Evolutionary conservation across 2,797 vertebrate genomes (phyloP), one percentile per base, ranked within the genome.

Genomic region (Amblyraja radiata): DNA sequence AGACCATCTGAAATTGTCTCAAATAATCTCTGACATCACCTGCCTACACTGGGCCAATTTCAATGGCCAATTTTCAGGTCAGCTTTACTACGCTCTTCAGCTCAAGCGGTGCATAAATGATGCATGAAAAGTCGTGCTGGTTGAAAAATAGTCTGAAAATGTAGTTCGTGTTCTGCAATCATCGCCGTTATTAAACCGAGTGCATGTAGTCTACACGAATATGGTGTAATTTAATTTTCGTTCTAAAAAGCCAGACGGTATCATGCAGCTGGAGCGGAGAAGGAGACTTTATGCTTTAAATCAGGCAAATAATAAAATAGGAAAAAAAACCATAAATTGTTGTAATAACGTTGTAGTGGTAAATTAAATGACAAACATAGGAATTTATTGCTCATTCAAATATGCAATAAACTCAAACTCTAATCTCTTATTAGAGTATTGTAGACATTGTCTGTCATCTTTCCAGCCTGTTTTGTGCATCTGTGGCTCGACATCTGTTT

Each of bases 331-430:
- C 13, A 68, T 36, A 2, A 88, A 36, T 68, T 32, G 32, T 36
- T 16, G 13, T 86, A 88, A 88, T 88, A 32, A 68, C 18, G 18
- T 68, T 88, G n/a, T 28, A 36, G 6, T 68, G 84, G 63, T 23
- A 39, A 88, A 68, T 88, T 88, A 88, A 61, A 68, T n/a, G 1
- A 68, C 14, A 5, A 86, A 28, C 23, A 32, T n/a, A 10, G n/a
- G 32, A 88, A 36, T 65, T 68, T 88, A 65, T 88, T 88, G n/a
- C 61, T 88, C 63, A 68, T 65, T 88, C 63, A 88, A 88, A 36
- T 36, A 63, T 88, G n/a, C 84, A 36, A 36, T 36, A 68, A 32
- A 68, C 63, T 88, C 61, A 36, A 68, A 32, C 84, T 68, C 61
- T 21, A 86, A 86, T 65, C 63, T 13, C 11, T 86, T 32, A 63